Evolutionary conservation across 2,113 vertebrate species (phyloP).

Genomic region (Poeciliopsis retropinna): DNA sequence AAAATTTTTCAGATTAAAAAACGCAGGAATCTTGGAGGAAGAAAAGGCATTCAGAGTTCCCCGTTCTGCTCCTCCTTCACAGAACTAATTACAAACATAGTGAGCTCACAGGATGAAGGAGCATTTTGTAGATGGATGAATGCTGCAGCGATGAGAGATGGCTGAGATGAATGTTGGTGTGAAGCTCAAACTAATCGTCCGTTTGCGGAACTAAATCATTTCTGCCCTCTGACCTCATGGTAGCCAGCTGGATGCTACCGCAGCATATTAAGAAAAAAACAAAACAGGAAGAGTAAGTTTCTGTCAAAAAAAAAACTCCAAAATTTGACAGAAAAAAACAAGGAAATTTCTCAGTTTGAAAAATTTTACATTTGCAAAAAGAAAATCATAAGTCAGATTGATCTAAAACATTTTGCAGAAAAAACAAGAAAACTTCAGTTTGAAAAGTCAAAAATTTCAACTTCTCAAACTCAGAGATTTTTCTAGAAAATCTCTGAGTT

Average conservation of each 20-base stretch:
- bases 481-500: no score
- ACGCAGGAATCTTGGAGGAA: neutral
- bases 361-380: no score
- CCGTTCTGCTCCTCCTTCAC: neutral
- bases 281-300: no score
- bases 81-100: neutral
- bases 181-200: conserved; percentile 11
- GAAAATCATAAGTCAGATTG: no score
- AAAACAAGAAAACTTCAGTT: no score
- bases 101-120: neutral
- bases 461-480: no score
- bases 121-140: conserved; percentile 9
- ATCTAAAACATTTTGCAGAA: no score
- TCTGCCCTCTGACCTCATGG: conserved; percentile 20
- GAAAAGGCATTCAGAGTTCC: neutral
- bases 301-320: no score
- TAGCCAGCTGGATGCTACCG: conserved; percentile 1
- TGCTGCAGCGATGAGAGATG: conserved; percentile 13
- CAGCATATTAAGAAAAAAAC: no score
- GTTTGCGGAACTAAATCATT: conserved; percentile 36
- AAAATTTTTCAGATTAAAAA: neutral
- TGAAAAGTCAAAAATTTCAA: no score
- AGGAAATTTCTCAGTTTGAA: no score
- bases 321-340: no score
- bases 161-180: conserved; percentile 22